Conservation (phyloP, 2,888 invertebrate species). For the Chromoteleia sp. region DNA sequence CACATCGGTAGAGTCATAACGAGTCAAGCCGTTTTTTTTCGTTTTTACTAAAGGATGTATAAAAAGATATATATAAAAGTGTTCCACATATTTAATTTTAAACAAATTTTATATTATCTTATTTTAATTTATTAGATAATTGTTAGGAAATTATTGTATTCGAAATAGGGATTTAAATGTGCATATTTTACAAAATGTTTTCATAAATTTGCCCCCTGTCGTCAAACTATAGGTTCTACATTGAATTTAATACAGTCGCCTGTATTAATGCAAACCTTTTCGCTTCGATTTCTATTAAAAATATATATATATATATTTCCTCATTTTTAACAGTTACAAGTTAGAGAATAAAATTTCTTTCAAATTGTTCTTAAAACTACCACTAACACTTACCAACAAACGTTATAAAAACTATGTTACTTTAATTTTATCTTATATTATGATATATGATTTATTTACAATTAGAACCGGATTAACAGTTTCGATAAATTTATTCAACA, state of each 20-base stretch:
- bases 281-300: constrained; percentile 10
- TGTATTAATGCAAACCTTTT: constrained; percentile 36
- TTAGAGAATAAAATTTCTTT: neutral
- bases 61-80: too few species aligned
- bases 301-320: constrained; percentile 9
- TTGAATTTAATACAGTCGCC: constrained; percentile 25
- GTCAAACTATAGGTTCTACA: constrained; percentile 26
- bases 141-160: too few species aligned
- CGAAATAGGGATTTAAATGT: too few species aligned
- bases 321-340: neutral
- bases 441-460: neutral
- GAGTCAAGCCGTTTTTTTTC: too few species aligned
- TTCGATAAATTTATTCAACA: neutral
- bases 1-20: constrained; percentile 19
- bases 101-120: too few species aligned
- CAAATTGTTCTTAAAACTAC: neutral
- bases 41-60: too few species aligned
- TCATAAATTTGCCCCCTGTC: neutral
- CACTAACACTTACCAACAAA: neutral
- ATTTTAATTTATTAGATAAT: too few species aligned
- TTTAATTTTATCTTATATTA: neutral
- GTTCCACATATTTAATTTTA: too few species aligned
- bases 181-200: too few species aligned
- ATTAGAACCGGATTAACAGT: neutral
- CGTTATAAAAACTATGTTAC: neutral